Percentiles rank a stretch among this genome's conserved stretches.
Evolutionary conservation across 2,888 invertebrate species (phyloP).

Genomic region (Bruchidius siliquastri): DNA sequence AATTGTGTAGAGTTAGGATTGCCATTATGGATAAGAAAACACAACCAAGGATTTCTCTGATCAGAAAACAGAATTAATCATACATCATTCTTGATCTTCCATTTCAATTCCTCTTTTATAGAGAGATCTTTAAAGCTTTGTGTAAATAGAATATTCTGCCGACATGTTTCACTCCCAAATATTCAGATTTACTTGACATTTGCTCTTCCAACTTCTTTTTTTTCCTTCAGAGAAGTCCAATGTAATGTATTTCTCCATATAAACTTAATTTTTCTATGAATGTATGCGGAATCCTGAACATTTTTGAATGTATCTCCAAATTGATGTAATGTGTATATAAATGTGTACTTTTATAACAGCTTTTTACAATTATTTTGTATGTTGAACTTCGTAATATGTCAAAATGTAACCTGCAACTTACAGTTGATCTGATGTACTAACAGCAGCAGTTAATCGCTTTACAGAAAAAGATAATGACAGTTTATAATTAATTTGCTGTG

Average conservation of each 20-base stretch:
- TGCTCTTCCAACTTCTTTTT: neutral
- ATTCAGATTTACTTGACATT: neutral
- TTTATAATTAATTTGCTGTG: too few species aligned
- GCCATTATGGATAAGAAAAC: neutral
- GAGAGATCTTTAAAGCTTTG: too few species aligned
- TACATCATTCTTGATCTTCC: too few species aligned
- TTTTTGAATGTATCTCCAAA: constrained; percentile 3
- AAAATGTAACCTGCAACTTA: neutral
- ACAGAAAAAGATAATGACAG: too few species aligned
- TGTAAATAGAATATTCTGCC: neutral
- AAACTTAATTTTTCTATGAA: neutral
- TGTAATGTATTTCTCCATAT: neutral
- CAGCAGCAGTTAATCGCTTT: too few species aligned
- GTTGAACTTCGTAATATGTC: neutral
- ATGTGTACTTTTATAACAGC: constrained; percentile 12
- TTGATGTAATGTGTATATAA: constrained; percentile 16
- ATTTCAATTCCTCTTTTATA: too few species aligned
- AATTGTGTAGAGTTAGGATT: neutral
- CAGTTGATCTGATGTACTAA: neutral
- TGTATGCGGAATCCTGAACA: neutral
- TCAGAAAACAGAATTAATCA: too few species aligned
- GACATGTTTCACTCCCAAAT: neutral
- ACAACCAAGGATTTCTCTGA: neutral
- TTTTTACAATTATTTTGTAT: constrained; percentile 4
- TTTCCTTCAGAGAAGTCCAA: neutral